Evolutionary conservation across 2,888 invertebrate species (phyloP), one percentile per base, ranked within the genome.

Genomic region (Hypsopygia costalis): DNA sequence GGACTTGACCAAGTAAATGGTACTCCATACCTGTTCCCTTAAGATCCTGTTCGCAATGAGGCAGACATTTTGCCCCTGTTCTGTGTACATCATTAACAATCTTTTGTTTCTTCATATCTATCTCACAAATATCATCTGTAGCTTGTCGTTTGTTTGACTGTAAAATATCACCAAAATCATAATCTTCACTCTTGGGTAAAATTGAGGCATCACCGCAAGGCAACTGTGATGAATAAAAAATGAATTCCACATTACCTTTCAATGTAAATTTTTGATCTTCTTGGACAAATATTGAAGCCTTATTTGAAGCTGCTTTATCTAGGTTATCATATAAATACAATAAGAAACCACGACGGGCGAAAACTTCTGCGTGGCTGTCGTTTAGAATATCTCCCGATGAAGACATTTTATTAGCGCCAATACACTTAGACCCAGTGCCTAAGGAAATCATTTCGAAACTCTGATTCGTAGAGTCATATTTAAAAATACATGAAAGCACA

Each of bases 151-250:
- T 82, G 1, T 38, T 51, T 12, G 45, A 43, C 16, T 49, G 41
- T 11, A 87, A 11, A 7, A 81, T 20, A 8, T 79, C 67, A 41
- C 88, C 87, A 59, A 67, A 55, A 31, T 67, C 74, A 9, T 63
- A 55, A 8, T 77, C 70, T 1, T 52, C 57, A 35, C 51, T 56
- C 71, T 92, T 93, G 0, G 91, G 91, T 67, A 95, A 91, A 55
- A 98, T 98, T 10, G 97, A 94, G 8, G 97, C 97, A 90, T 98
- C 98, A 0, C 98, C 98, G 82, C 98, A 98, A 10, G 98, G 98
- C 28, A 94, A 91, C 69, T 96, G 95, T 36, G 96, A 96, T 21
- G 95, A 93, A 62, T 94, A 96, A 63, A 98, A 94, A 69, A 97
- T 94, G 76, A 96, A 97, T 20, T 91, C 86, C 16, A 95, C 71